Evolutionary conservation across 2,888 invertebrate genomes (phyloP).

Genomic region (Plebejus melissa): DNA sequence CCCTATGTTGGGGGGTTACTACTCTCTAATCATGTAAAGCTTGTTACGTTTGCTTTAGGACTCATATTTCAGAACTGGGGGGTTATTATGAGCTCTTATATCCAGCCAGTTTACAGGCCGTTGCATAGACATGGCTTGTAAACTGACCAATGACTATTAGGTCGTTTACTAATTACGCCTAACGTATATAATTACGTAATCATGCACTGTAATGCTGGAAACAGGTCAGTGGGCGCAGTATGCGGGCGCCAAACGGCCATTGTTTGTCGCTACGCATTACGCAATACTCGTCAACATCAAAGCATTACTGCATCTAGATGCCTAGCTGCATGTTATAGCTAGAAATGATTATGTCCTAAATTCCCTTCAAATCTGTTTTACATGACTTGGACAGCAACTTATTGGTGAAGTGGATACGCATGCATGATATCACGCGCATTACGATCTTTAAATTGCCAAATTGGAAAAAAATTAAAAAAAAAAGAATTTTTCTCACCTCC

Average conservation of each 20-base stretch:
- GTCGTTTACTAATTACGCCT: background rate
- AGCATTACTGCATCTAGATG: background rate
- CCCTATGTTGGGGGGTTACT: slow-evolving; percentile 48
- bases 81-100: too few relatives aligned
- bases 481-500: too few relatives aligned
- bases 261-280: slow-evolving; percentile 20
- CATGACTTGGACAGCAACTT: background rate
- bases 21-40: slow-evolving; percentile 35
- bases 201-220: slow-evolving; percentile 9
- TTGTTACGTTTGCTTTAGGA: background rate
- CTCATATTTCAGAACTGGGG: background rate
- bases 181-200: slow-evolving; percentile 6
- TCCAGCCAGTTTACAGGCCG: too few relatives aligned
- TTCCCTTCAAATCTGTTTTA: background rate
- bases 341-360: too few relatives aligned
- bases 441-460: too few relatives aligned
- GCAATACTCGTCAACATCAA: slow-evolving; percentile 9
- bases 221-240: background rate
- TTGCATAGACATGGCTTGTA: too few relatives aligned
- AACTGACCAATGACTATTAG: background rate
- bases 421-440: too few relatives aligned
- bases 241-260: slow-evolving; percentile 24
- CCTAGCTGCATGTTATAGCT: too few relatives aligned
- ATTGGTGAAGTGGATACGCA: background rate
- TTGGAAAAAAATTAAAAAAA: too few relatives aligned